Conservation (phyloP, 92 coral and sea anemone genomes). For the Pocillopora meandrina region DNA sequence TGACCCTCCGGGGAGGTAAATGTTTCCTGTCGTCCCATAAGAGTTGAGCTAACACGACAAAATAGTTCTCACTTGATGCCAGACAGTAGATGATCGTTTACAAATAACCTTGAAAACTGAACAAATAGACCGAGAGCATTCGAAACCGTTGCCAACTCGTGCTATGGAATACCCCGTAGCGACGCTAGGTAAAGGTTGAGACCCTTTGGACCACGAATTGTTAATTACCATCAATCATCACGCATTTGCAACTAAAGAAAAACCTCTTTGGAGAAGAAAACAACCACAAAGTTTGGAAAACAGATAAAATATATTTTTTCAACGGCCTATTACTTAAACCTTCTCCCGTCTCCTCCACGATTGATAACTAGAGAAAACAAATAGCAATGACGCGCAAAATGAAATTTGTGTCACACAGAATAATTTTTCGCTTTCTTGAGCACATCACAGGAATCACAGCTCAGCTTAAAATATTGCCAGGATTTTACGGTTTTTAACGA, state of each 20-base stretch:
- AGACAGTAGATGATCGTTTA: neutral
- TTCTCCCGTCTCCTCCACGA: constrained; percentile 6
- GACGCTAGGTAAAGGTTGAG: neutral
- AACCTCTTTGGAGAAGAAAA: constrained; percentile 20
- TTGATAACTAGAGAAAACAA: constrained; percentile 4
- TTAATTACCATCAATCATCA: constrained; percentile 50
- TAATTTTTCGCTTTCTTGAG: neutral
- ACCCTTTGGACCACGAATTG: constrained; percentile 21
- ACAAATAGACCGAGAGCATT: constrained; percentile 3
- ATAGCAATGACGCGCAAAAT: constrained; percentile 7
- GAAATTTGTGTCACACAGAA: constrained; percentile 25
- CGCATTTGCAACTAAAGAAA: constrained; percentile 33
- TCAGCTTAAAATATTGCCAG: neutral
- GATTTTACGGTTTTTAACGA: neutral
- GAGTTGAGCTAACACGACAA: neutral
- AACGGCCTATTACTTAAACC: neutral
- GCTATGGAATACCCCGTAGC: constrained; percentile 19
- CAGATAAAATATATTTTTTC: neutral
- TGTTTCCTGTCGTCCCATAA: neutral
- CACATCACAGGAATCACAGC: neutral
- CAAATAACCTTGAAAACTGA: neutral
- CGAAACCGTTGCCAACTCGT: constrained; percentile 14
- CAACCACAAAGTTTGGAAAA: constrained; percentile 16
- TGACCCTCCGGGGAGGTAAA: neutral
- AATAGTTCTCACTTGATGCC: neutral